phyloP scores from a whole-genome alignment of 1,140 invertebrate species.

The Drosophila pectinifera region DNA sequence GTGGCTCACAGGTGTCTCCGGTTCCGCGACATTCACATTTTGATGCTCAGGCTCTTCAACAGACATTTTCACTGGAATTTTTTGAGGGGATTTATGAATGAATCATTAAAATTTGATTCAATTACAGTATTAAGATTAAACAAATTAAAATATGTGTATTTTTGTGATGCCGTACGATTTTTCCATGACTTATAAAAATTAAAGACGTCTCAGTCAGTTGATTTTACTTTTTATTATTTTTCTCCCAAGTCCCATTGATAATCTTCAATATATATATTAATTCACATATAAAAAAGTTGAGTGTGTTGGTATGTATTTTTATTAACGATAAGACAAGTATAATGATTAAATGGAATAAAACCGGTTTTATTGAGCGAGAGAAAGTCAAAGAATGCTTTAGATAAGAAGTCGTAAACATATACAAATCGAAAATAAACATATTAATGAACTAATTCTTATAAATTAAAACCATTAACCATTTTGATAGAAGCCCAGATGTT shows the following conservation, averaged over 20 bases:
- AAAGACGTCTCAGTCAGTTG: not conserved
- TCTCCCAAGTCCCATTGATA: slow-evolving; percentile 1
- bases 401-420: not conserved
- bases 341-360: slow-evolving; percentile 3
- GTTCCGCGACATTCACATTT: not conserved
- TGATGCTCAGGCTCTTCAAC: not conserved
- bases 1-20: not conserved
- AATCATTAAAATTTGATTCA: no score
- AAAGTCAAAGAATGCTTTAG: not conserved
- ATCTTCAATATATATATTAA: slow-evolving; percentile 3
- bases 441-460: not conserved
- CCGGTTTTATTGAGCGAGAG: not conserved
- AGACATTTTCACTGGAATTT: slow-evolving; percentile 43
- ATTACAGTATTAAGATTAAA: no score
- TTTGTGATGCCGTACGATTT: no score
- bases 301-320: not conserved
- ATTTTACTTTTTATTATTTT: not conserved
- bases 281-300: not conserved
- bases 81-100: not conserved
- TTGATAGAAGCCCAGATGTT: not conserved
- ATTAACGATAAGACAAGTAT: slow-evolving; percentile 31
- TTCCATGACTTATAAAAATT: not conserved
- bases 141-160: not conserved
- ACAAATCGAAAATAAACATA: not conserved
- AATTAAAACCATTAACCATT: not conserved